Base-by-base conservation (phyloP, 2,888 invertebrate genomes). In the Xestia xanthographa region DNA sequence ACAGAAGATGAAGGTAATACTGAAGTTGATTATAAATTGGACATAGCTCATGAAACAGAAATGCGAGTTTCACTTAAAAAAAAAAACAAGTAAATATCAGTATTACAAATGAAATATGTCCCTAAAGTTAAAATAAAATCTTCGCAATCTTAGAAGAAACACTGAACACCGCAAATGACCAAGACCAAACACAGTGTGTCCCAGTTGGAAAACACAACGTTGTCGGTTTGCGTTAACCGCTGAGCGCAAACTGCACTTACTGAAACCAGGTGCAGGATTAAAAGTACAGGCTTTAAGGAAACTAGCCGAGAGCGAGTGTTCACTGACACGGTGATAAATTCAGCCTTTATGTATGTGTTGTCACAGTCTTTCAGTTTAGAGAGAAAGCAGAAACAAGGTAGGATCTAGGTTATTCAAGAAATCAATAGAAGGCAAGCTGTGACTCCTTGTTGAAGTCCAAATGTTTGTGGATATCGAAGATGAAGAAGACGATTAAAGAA, bases 191-290 rank as follows among this genome's bases (percentile, higher is more conserved):
- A 79, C 84, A 66, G 83, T 87, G 83, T 87, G 79, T 80, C 73
- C 48, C 65, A 84, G 84, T 72, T 86, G 84, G 84, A 88, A 88
- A 85, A 72, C 85, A 71, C 76, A 58, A 43, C 68, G 1, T 34
- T 34, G 70, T 80, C 81, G 77, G 75, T 83, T 77, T 72, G 72
- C 62, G 76, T 77, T 83, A 83, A 72, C 80, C 72, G 66, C 79
- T 82, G 84, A 86, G 86, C 86, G 86, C 88, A 89, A 88, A 85
- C 82, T 94, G 95, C 95, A 95, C 95, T 95, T 95, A 95, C 88
- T 81, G 93, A 89, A 88, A 92, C 85, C 95, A 95, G 95, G 94
- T 95, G 95, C 90, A 88, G 86, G 91, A 93, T 93, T 94, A 93
- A 94, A 93, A 95, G 93, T 94, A 93, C 90, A 92, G 80, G 91